Base-by-base conservation (phyloP, 1,140 invertebrate genomes). In the Ceratina australensis region DNA sequence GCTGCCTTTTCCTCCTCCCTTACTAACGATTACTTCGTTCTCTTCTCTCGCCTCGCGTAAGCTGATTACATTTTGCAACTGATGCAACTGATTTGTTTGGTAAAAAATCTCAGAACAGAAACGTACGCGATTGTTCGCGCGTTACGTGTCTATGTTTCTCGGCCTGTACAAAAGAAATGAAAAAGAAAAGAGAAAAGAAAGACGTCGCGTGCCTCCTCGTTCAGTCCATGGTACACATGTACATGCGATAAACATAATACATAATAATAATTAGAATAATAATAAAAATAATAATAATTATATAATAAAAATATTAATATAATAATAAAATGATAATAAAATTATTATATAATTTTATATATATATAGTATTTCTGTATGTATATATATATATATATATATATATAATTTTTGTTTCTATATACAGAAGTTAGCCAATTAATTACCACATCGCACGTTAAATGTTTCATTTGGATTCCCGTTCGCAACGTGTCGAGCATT, bases 361-460 rank as follows among this genome's bases (percentile, higher is more conserved):
- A 61, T 77, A 69, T 67, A 72, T 82, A 57, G 56, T 78, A 78
- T 84, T 50, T 75, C 22, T 28, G 24, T 67, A 67, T 28, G 13
- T 52, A 28, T 28, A 57, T 60, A 74, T 76, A 18, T 66, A 28
- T 79, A 56, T 82, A 72, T 68, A 75, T n/a, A n/a, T n/a, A n/a
- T 73, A 82, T 76, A 80, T 67, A 76, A 80, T 69, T 71, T 57
- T 33, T 60, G 24, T 79, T 74, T 78, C 52, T 80, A 84, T 84
- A 57, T 84, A 83, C 78, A 84, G 57, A 84, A 83, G 57, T 65
- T 83, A 83, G 80, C 73, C 56, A 84, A 83, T 72, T 72, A 84
- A 82, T 83, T 84, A 72, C 72, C 80, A 83, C 52, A 79, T 72
- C 77, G 78, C 78, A 79, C 66, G 68, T 75, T 66, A 76, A 82